Evolutionary conservation across 2,888 invertebrate genomes (phyloP).

Genomic region (Drosophila birchii): DNA sequence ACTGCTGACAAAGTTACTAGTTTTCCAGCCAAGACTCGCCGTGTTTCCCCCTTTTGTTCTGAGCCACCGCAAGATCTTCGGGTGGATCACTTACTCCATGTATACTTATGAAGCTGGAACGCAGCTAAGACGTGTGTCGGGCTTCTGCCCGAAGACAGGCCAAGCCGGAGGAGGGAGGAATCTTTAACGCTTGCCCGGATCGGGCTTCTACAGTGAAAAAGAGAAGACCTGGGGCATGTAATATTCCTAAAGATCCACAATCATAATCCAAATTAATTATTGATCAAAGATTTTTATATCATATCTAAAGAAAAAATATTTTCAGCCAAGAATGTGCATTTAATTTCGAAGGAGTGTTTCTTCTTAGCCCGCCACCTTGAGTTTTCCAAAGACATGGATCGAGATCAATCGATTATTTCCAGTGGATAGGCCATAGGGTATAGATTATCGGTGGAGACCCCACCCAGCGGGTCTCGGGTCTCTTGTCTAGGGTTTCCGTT

Average conservation of each 20-base stretch:
- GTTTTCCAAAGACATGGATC: not conserved
- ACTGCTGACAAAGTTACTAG: slow-evolving; percentile 68
- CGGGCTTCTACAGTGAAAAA: slow-evolving; percentile 52
- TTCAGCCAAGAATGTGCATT: not conserved
- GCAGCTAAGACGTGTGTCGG: slow-evolving; percentile 44
- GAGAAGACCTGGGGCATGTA: too few relatives aligned
- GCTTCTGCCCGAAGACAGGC: slow-evolving; percentile 34
- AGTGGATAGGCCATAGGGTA: slow-evolving; percentile 27
- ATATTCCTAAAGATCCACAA: not conserved
- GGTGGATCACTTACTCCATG: slow-evolving; percentile 45
- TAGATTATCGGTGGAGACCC: slow-evolving; percentile 34
- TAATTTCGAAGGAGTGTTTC: not conserved
- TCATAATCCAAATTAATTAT: not conserved
- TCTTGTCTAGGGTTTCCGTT: slow-evolving; percentile 60
- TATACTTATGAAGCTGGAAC: not conserved
- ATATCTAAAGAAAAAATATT: not conserved
- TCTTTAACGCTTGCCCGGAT: slow-evolving; percentile 63
- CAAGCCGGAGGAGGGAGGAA: not conserved
- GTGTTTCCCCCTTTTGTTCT: slow-evolving; percentile 33
- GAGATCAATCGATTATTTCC: slow-evolving; percentile 18
- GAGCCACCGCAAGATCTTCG: slow-evolving; percentile 57
- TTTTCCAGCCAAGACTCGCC: not conserved
- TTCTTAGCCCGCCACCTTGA: not conserved
- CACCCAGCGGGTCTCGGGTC: slow-evolving; percentile 31
- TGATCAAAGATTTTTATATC: not conserved